A percentile compares a stretch with the other conserved stretches of the same genome.
These are phyloP conservation scores for Motacilla alba DNA, from an alignment of 2,113 vertebrate species.

Conservation along the genomic window DNA sequence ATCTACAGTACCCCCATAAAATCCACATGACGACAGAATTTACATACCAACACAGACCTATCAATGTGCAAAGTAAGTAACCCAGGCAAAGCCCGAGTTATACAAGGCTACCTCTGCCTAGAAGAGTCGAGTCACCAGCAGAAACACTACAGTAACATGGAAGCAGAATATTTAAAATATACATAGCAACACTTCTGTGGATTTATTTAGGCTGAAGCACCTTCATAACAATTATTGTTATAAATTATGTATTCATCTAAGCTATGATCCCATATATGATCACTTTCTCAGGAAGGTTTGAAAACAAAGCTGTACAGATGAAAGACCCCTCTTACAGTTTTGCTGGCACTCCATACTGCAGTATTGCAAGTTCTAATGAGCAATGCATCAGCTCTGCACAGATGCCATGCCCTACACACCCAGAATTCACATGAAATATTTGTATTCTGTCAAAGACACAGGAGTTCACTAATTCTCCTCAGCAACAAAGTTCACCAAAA, in stretches of 20 bases:
- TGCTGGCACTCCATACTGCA: not conserved
- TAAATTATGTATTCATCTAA: not conserved
- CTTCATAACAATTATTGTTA: not conserved
- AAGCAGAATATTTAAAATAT: not conserved
- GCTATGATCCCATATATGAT: not conserved
- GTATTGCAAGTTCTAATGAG: not conserved
- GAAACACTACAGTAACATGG: not conserved
- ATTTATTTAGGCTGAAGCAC: not conserved
- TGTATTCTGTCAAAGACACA: not conserved
- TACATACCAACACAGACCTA: not conserved
- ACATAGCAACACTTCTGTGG: not conserved
- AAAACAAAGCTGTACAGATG: not conserved
- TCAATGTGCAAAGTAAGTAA: not conserved
- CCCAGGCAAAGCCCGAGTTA: not conserved
- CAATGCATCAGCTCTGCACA: not conserved
- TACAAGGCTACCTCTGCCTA: not conserved
- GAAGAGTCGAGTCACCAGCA: not conserved
- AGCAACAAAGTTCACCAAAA: not conserved
- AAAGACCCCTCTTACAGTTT: not conserved
- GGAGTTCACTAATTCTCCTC: not conserved
- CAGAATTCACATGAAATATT: not conserved
- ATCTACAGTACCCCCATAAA: not conserved
- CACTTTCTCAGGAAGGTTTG: not conserved
- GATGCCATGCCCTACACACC: not conserved
- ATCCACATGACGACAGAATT: not conserved